These are phyloP conservation scores for Mythimna albipuncta DNA, from an alignment of 2,888 invertebrate species.

Conservation along the genomic window DNA sequence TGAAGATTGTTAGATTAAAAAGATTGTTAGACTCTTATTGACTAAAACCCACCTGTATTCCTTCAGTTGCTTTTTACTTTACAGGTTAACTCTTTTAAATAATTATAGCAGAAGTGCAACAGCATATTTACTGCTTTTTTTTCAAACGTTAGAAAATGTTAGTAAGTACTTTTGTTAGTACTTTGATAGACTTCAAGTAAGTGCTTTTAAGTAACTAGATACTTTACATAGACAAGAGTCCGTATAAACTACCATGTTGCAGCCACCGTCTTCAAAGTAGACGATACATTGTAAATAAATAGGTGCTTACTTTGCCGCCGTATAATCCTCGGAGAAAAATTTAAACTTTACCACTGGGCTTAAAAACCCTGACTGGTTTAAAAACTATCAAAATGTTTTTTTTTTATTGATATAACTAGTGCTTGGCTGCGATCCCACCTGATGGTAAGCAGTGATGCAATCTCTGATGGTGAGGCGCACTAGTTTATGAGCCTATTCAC, in stretches of 20 bases:
- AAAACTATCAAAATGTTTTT: constrained; percentile 46
- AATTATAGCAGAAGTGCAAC: too few relatives aligned
- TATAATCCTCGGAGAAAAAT: constrained; percentile 58
- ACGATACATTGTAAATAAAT: constrained; percentile 59
- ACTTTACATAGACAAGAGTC: constrained; percentile 3
- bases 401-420: too few relatives aligned
- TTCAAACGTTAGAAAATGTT: neutral
- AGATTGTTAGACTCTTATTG: too few relatives aligned
- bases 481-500: too few relatives aligned
- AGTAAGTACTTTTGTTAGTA: neutral
- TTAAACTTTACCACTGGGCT: constrained; percentile 57
- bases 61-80: too few relatives aligned
- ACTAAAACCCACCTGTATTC: too few relatives aligned
- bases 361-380: neutral
- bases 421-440: too few relatives aligned
- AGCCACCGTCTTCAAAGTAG: constrained; percentile 51
- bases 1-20: too few relatives aligned
- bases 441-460: too few relatives aligned
- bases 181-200: constrained; percentile 9
- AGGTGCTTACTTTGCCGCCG: constrained; percentile 35
- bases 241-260: constrained; percentile 22
- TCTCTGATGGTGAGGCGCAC: too few relatives aligned
- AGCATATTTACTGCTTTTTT: neutral
- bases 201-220: constrained; percentile 10
- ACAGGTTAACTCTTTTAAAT: too few relatives aligned